Evolutionary conservation across 2,797 vertebrate species (phyloP), one percentile per base, ranked within the genome.

Genomic region (Zalophus californianus): DNA sequence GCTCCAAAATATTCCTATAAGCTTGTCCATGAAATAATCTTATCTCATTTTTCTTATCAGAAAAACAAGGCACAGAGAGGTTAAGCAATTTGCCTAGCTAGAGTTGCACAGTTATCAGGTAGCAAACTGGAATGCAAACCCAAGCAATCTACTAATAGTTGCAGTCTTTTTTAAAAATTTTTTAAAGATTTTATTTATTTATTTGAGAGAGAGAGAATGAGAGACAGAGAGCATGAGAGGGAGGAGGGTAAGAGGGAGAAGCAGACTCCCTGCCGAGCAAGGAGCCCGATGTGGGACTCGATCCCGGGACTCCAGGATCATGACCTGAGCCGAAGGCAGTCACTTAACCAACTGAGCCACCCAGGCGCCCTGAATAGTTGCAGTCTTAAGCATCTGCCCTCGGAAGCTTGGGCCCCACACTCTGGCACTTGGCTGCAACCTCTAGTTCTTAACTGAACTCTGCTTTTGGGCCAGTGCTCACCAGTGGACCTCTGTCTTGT

Each of bases 1-100:
- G 62, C 9, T 12, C 86, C 23, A 68, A 88, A 84, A 86, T 73
- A 86, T 32, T 79, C 50, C 83, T 73, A 8, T 32, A 12, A 87
- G 56, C 35, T 64, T 88, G 32, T 14, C 41, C 73, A 16, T 73
- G 50, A 92, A 75, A 68, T 16, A 52, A 75, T 38, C 38, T 41
- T 80, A 96, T 41, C 13, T 13, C 7, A 29, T n/a, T 89, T 89
- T 97, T 80, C 32, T 16, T 27, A 72, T 83, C 29, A 90, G 84
- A 85, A 84, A 62, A 77, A 21, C 25, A 62, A 86, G 56, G 25
- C 56, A 78, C 48, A 88, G 84, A 93, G 60, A 91, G 16, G 25
- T 8, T 62, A 44, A 84, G 84, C 50, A 80, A 83, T 10, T 86
- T 87, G 20, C 38, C 23, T 5, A 62, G 78, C 23, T 5, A 62